Percentiles rank a stretch among this genome's conserved stretches.
These are phyloP conservation scores for Drosophila quadrilineata DNA, from an alignment of 1,140 invertebrate species.

Conservation along the genomic window DNA sequence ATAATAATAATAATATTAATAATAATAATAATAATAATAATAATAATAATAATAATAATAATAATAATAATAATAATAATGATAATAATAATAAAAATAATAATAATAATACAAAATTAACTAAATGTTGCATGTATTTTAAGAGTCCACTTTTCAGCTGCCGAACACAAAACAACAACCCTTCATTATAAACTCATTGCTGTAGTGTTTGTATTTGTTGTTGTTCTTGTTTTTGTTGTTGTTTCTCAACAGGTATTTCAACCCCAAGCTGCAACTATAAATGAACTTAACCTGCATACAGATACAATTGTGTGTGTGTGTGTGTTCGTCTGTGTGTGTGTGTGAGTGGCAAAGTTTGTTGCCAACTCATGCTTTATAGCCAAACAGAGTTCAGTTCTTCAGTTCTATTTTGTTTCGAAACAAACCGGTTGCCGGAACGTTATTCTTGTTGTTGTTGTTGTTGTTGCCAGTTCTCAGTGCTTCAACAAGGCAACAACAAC, in stretches of 20 bases:
- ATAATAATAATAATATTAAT: too few relatives aligned
- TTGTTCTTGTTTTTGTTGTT: too few relatives aligned
- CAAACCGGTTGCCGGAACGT: conserved; percentile 56
- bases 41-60: too few relatives aligned
- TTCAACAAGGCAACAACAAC: conserved; percentile 44
- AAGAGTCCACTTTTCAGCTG: too few relatives aligned
- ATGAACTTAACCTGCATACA: conserved; percentile 20
- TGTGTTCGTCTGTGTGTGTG: not conserved
- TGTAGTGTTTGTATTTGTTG: not conserved
- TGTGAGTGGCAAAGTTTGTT: conserved; percentile 23
- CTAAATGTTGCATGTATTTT: too few relatives aligned
- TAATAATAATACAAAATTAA: too few relatives aligned
- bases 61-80: too few relatives aligned
- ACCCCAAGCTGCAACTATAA: conserved; percentile 33
- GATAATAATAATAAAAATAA: too few relatives aligned
- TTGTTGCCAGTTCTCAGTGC: too few relatives aligned
- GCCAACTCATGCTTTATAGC: conserved; percentile 30
- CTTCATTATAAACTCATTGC: conserved; percentile 11
- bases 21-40: too few relatives aligned
- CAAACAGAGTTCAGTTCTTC: conserved; percentile 44
- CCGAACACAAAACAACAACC: too few relatives aligned
- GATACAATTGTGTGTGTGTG: not conserved
- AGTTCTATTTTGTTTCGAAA: conserved; percentile 71
- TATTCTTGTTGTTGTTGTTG: not conserved
- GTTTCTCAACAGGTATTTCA: conserved; percentile 29